Evolutionary conservation across 1,140 invertebrate species (phyloP), one percentile per base, ranked within the genome.

Genomic region (Drosophila sulfurigaster): DNA sequence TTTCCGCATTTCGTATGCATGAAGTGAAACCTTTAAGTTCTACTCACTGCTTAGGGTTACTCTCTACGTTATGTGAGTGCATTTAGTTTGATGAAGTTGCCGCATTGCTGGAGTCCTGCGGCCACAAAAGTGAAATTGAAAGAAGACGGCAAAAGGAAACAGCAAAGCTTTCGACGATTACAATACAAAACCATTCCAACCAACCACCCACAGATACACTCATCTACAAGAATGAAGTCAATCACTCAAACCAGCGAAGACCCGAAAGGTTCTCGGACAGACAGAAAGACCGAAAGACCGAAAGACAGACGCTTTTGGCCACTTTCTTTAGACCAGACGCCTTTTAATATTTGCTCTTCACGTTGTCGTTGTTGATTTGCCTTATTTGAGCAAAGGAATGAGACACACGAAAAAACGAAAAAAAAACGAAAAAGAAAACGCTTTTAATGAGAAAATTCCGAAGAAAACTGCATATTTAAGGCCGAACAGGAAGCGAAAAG

Each of bases 401-500:
- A 54, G 43, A 70, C 46, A 43, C 43, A 57, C 32, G 6, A 65
- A 10, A 10, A 43, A 32, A 65, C 46, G 32, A 43, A 57, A 68
- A 7, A 58, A 66, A 57, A 49, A 76, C 54, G 78, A 74, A 85
- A 66, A 59, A 71, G 49, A 66, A 43, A 62, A 57, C 41, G 66
- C 56, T 89, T 88, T 85, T 89, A 88, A 88, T 89, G 85, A 88
- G 81, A 85, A 88, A 88, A 89, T 88, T 88, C 85, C 75, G 85
- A 81, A 88, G 78, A 81, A 89, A 89, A 85, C 85, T 88, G 85
- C 85, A 88, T 89, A 89, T 85, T 88, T 89, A 89, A 85, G 78
- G 71, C 49, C 56, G 73, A 69, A 72, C 80, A 89, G 77, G 77
- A 85, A 80, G 77, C 79, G 20, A 38, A 78, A 13, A 43, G 41